Base-by-base conservation (phyloP, 2,797 vertebrate species). In the Poliocrania exsul region DNA sequence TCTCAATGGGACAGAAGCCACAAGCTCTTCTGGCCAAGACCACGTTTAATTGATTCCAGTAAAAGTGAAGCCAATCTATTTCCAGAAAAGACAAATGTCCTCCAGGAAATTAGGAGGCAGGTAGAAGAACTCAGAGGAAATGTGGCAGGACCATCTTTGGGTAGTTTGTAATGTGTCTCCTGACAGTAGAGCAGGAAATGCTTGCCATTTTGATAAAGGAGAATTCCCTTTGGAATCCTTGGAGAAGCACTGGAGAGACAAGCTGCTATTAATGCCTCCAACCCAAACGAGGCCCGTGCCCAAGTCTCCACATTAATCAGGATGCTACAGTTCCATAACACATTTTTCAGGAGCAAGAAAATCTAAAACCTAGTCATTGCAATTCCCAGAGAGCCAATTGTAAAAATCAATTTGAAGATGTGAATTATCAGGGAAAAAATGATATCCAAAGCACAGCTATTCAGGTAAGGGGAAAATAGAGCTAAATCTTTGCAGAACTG, bases 161-260 rank as follows among this genome's bases (percentile, higher is more conserved):
- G 58, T 75, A 93, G 58, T 95, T 93, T 90, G 93, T 95, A 95
- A 90, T 24, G 47, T 81, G 61, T 66, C 54, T 73, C 37, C 66
- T 91, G 93, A 86, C 93, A 96, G 93, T 62, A 50, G 16, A 24
- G 92, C 56, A 81, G 90, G 88, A 95, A 93, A 47, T 40, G 33
- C 62, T 88, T 94, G 91, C 93, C 85, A 79, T 93, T 91, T 84
- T 95, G 94, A 92, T 95, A 58, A 78, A 95, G 73, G 88, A 90
- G 77, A 91, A 91, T 93, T 93, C 88, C 77, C 66, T 78, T 81
- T 88, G 88, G 92, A 91, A 86, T 90, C 56, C 77, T 90, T 58
- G 26, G 72, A 72, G 77, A 85, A 91, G 33, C 70, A 31, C 62
- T 83, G 58, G n/a, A 71, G 69, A 93, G 75, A 89, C 87, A 93